phyloP scores from a whole-genome alignment of 2,797 vertebrate genomes.

The Siniperca obscura region DNA sequence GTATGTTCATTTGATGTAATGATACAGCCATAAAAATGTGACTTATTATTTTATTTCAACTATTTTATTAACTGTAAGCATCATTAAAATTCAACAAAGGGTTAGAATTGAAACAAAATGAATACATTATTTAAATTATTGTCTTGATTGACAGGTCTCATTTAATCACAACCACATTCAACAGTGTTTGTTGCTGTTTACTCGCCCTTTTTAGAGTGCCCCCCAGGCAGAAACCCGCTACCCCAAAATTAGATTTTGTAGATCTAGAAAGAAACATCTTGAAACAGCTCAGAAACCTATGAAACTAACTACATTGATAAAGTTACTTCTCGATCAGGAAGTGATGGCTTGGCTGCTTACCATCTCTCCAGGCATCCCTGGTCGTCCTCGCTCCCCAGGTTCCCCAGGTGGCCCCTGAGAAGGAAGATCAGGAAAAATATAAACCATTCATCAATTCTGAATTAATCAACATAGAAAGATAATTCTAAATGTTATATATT shows the following conservation, averaged over 20 bases:
- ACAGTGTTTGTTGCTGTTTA: background rate
- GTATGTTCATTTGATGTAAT: background rate
- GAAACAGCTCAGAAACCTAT: background rate
- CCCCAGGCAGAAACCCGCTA: no score
- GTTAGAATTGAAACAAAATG: background rate
- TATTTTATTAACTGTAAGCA: background rate
- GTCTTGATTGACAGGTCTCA: background rate
- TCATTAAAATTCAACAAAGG: background rate
- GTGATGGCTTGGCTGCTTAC: slow-evolving; percentile 70
- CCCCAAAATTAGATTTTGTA: background rate
- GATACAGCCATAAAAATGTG: background rate
- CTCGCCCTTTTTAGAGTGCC: no score
- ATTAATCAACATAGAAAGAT: background rate
- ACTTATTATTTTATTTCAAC: background rate
- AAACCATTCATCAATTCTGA: background rate
- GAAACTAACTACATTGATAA: background rate
- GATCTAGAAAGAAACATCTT: background rate
- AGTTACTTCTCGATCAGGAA: background rate
- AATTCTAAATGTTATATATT: background rate
- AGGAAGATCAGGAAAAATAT: background rate
- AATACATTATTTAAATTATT: background rate
- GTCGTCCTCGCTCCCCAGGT: slow-evolving; percentile 83
- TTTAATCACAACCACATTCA: background rate
- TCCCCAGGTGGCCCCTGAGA: slow-evolving; percentile 86
- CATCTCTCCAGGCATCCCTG: slow-evolving; percentile 85